Base-by-base conservation (phyloP, 2,797 vertebrate genomes). In the Denticeps clupeoides region DNA sequence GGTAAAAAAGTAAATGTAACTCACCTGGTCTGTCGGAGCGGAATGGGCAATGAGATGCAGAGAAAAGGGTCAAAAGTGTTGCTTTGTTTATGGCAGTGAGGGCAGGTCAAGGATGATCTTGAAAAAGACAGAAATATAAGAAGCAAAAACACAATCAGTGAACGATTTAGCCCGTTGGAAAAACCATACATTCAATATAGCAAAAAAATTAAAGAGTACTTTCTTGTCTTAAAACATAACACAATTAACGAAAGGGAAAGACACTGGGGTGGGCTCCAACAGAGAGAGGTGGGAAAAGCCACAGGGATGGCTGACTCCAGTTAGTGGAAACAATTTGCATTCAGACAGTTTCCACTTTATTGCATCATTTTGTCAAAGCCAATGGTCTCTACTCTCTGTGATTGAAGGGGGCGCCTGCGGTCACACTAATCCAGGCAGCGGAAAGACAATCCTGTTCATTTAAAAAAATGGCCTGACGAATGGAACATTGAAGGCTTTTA, bases 21-120 rank as follows among this genome's bases (percentile, higher is more conserved):
- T 51, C 81, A 96, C 93, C 93, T 91, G 44, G 91, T 98, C 78
- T 96, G 91, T 5, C 87, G 84, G 27, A 91, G 78, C 1, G 93
- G 92, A 58, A 98, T 94, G 35, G 93, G 93, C 15, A 98, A 81
- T 0, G 93, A 97, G 74, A 98, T 87, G 59, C 93, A 98, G 48
- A 94, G 83, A 72, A 97, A 98, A 0, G 93, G 93, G 60, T 97
- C 93, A 1, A 94, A 97, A 51, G 93, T 98, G 84, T 94, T 93
- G 82, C 93, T 96, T 73, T 98, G 93, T 62, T 90, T 94, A 75
- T 78, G 86, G 76, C 93, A 97, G 68, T 94, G 93, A 2, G 93
- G 93, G 51, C 93, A 98, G 0, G 93, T 98, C 78, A 97, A 76
- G 4, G 91, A 98, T 13, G 93, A 98, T 63, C 93, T 98, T 75